Conservation (phyloP, 2,888 invertebrate genomes). For the Chloroclystis v-ata region DNA sequence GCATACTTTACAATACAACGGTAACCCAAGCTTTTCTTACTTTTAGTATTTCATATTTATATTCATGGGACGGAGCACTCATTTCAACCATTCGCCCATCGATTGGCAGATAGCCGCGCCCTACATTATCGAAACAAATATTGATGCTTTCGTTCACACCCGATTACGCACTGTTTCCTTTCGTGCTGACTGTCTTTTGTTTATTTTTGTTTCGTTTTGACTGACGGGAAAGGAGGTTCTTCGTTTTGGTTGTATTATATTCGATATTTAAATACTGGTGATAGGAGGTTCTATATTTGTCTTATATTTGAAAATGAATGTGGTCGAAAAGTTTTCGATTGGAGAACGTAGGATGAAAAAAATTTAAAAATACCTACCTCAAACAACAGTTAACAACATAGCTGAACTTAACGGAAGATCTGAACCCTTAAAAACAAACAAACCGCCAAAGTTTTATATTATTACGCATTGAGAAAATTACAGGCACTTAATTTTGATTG, state of each 20-base stretch:
- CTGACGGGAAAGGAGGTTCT: background rate
- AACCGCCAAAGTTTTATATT: background rate
- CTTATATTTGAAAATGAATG: too few species aligned
- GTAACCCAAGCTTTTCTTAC: background rate
- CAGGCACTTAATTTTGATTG: slow-evolving; percentile 1
- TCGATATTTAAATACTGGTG: too few species aligned
- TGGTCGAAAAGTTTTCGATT: too few species aligned
- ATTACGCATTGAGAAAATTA: slow-evolving; percentile 5
- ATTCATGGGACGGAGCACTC: background rate
- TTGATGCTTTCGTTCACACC: slow-evolving; percentile 32
- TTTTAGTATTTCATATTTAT: background rate
- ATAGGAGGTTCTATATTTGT: too few species aligned
- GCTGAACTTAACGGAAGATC: too few species aligned
- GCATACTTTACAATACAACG: background rate
- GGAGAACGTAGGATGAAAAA: too few species aligned
- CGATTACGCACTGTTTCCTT: slow-evolving; percentile 43
- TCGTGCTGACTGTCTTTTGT: slow-evolving; percentile 24
- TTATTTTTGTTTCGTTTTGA: background rate
- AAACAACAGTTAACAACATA: too few species aligned
- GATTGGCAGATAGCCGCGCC: slow-evolving; percentile 25
- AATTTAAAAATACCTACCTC: too few species aligned
- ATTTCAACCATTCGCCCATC: slow-evolving; percentile 9
- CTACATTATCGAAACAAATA: slow-evolving; percentile 34
- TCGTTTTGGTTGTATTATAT: too few species aligned
- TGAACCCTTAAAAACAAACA: background rate